phyloP scores from a whole-genome alignment of 2,888 invertebrate species.

The Myopa tessellatipennis region DNA sequence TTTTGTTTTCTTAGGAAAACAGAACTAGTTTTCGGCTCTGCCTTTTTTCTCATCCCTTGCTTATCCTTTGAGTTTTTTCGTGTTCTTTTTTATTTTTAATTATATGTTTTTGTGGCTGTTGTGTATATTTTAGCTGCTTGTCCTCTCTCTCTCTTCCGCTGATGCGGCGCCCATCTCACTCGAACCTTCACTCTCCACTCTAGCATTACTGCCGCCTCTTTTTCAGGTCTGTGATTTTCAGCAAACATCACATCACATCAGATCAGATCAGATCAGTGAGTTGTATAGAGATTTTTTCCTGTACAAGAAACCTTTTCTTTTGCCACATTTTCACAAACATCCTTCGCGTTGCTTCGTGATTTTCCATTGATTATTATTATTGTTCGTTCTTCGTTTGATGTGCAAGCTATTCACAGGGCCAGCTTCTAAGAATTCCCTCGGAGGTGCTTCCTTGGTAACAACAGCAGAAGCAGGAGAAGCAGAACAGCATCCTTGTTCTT shows the following conservation, averaged over 20 bases:
- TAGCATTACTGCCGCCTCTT: not conserved
- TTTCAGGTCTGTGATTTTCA: no score
- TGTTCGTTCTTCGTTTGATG: not conserved
- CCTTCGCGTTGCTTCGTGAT: not conserved
- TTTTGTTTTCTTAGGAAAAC: constrained; percentile 9
- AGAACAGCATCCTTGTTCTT: not conserved
- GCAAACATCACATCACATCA: not conserved
- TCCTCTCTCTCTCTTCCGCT: no score
- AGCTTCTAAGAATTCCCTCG: not conserved
- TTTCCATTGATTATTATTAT: constrained; percentile 3
- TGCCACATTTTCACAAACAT: not conserved
- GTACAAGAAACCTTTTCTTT: not conserved
- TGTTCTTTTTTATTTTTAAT: not conserved
- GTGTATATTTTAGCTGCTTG: no score
- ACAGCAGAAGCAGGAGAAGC: not conserved
- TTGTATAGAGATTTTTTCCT: not conserved
- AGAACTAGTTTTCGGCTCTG: not conserved
- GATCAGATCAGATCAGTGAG: not conserved
- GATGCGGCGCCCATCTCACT: not conserved
- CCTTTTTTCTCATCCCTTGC: not conserved
- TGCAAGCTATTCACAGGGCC: not conserved
- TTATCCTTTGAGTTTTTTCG: not conserved
- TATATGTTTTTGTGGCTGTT: not conserved
- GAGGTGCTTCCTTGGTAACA: not conserved
- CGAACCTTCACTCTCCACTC: not conserved